phyloP scores from a whole-genome alignment of 2,113 vertebrate species.

The Neopipo cinnamomea region DNA sequence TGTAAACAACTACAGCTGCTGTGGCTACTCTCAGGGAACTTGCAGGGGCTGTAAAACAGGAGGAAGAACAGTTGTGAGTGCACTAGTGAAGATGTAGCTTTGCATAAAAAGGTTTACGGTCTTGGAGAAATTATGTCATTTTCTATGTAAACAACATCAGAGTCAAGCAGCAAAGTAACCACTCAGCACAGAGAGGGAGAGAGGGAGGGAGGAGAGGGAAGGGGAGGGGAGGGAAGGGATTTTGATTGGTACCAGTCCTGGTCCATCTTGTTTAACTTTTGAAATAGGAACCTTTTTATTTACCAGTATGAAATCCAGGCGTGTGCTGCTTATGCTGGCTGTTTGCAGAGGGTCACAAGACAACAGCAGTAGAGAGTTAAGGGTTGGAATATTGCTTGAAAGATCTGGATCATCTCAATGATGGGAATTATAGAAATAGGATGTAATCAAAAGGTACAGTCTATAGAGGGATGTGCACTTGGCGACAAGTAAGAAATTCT shows the following conservation, averaged over 20 bases:
- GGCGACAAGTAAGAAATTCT: background rate
- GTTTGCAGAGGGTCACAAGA: background rate
- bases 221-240: background rate
- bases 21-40: background rate
- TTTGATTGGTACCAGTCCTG: background rate
- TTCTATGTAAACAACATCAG: background rate
- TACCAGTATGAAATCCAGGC: background rate
- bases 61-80: background rate
- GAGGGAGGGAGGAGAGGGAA: background rate
- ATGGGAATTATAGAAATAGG: background rate
- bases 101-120: background rate
- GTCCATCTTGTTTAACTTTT: background rate
- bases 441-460: background rate
- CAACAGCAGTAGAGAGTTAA: background rate
- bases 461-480: background rate
- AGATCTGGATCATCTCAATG: background rate
- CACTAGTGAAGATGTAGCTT: background rate
- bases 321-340: background rate
- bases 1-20: background rate
- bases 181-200: background rate
- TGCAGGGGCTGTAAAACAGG: background rate
- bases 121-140: background rate
- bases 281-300: background rate
- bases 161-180: background rate
- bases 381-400: background rate